Evolutionary conservation across 2,113 vertebrate genomes (phyloP).

Genomic region (Helogale parvula): DNA sequence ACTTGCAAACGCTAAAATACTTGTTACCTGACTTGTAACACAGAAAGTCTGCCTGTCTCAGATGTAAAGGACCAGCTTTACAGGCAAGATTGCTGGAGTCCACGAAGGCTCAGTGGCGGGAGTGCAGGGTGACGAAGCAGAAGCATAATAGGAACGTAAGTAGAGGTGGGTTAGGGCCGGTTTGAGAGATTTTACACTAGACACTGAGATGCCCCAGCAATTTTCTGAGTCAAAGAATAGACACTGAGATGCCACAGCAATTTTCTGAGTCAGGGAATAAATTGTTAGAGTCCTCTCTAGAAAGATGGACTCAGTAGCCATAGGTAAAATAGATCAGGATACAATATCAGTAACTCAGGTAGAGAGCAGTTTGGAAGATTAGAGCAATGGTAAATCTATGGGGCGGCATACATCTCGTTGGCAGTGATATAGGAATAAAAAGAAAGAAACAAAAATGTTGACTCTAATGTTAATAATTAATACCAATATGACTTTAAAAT

Average conservation of each 20-base stretch:
- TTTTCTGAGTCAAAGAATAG: too few relatives aligned
- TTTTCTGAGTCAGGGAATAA: neutral
- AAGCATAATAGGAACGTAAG: too few relatives aligned
- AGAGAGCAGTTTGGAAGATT: neutral
- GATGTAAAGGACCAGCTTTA: too few relatives aligned
- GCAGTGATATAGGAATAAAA: neutral
- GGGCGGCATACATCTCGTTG: neutral
- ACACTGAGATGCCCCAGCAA: too few relatives aligned
- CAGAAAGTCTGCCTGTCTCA: too few relatives aligned
- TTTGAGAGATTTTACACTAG: too few relatives aligned
- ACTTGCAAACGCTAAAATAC: neutral
- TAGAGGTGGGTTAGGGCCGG: too few relatives aligned
- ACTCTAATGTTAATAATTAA: neutral
- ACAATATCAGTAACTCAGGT: neutral
- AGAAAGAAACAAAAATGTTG: neutral
- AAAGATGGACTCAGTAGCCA: neutral
- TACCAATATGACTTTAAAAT: neutral
- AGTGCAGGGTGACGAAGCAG: too few relatives aligned
- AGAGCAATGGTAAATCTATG: neutral
- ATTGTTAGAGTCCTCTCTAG: neutral
- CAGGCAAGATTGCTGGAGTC: too few relatives aligned
- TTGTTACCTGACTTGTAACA: neutral
- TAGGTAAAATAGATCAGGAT: neutral
- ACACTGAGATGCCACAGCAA: neutral
- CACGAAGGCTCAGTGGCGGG: too few relatives aligned